Conservation (phyloP, 1,140 invertebrate species). For the Heliconius hermathena region DNA sequence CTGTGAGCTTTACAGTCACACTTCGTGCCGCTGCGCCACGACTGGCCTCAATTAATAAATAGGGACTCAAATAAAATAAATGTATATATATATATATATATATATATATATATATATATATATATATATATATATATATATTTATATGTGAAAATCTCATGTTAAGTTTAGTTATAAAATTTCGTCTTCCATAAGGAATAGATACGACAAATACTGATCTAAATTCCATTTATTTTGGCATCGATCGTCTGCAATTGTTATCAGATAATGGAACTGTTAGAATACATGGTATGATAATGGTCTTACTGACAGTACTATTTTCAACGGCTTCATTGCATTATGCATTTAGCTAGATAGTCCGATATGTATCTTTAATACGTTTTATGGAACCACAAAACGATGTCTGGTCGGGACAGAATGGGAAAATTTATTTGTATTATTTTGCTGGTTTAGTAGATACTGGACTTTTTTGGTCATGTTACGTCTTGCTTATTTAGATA, state of each 20-base stretch:
- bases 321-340: constrained; percentile 3
- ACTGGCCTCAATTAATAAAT: no score
- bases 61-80: no score
- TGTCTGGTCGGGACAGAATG: not conserved
- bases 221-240: not conserved
- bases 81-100: no score
- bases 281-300: constrained; percentile 2
- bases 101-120: no score
- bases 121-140: no score
- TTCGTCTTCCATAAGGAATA: not conserved
- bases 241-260: constrained; percentile 2
- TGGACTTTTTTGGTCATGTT: not conserved
- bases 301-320: not conserved
- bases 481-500: no score
- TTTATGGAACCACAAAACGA: not conserved
- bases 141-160: no score
- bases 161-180: not conserved
- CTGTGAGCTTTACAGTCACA: no score
- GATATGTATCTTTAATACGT: not conserved
- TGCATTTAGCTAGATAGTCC: not conserved
- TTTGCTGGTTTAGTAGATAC: not conserved
- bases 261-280: not conserved
- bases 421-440: not conserved
- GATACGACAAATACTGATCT: not conserved
- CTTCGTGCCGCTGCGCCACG: no score